These are phyloP conservation scores for Thalpophila matura DNA, from an alignment of 2,888 invertebrate species.

Conservation along the genomic window DNA sequence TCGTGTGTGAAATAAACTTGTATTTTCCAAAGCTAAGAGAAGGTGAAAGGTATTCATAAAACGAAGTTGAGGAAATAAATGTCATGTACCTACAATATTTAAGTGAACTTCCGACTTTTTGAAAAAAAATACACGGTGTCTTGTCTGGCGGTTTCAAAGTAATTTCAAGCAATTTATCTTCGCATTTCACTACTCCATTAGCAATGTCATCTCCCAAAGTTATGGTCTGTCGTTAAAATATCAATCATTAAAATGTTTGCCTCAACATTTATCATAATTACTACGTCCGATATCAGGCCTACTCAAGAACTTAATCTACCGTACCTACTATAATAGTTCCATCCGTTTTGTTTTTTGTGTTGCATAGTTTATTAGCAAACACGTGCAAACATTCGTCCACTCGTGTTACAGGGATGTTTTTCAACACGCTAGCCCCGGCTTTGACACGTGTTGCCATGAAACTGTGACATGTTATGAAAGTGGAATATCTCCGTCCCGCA, in stretches of 20 bases:
- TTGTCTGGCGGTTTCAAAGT: constrained; percentile 37
- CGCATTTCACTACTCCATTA: constrained; percentile 57
- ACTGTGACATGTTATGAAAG: constrained; percentile 76
- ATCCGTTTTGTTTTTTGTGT: constrained; percentile 26
- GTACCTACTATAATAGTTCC: neutral
- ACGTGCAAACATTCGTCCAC: constrained; percentile 48
- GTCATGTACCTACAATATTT: constrained; percentile 4
- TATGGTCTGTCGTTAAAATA: constrained; percentile 58
- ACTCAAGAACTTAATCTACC: constrained; percentile 23
- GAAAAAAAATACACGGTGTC: constrained; percentile 28
- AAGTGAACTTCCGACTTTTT: constrained; percentile 5
- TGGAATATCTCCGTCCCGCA: constrained; percentile 64
- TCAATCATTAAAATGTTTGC: constrained; percentile 61
- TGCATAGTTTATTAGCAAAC: constrained; percentile 65
- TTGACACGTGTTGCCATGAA: constrained; percentile 76
- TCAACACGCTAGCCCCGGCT: constrained; percentile 60
- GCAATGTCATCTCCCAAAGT: constrained; percentile 52
- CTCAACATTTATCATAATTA: constrained; percentile 57
- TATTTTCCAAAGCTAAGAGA: neutral
- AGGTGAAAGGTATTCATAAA: neutral
- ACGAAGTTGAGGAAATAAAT: constrained; percentile 14
- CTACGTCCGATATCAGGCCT: constrained; percentile 18
- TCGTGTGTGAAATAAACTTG: neutral
- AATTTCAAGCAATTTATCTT: constrained; percentile 56
- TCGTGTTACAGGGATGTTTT: constrained; percentile 64